These are phyloP conservation scores for Macroglossus sobrinus DNA, from an alignment of 2,113 vertebrate species.

Conservation along the genomic window DNA sequence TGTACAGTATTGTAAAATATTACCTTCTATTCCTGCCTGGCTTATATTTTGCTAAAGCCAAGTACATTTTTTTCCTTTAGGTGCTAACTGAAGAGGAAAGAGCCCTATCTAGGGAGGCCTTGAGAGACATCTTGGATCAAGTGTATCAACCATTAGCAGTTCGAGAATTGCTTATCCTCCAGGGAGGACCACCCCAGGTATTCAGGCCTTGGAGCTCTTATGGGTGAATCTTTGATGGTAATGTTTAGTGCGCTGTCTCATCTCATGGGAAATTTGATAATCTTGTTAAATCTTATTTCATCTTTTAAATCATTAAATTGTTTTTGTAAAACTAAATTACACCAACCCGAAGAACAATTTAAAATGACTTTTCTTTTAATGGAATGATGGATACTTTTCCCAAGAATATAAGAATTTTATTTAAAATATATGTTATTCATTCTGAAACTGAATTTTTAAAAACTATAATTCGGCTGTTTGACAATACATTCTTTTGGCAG, in stretches of 20 bases:
- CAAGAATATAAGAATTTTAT: slow-evolving; percentile 19
- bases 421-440: not conserved
- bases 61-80: slow-evolving; percentile 71
- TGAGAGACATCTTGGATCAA: slow-evolving; percentile 85
- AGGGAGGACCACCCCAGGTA: slow-evolving; percentile 93
- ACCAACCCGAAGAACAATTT: slow-evolving; percentile 12
- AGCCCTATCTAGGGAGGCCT: slow-evolving; percentile 77
- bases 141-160: slow-evolving; percentile 93
- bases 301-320: not conserved
- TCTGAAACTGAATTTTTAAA: not conserved
- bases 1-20: not conserved
- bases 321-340: slow-evolving; percentile 36
- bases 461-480: slow-evolving; percentile 17
- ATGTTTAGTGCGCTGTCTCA: not conserved
- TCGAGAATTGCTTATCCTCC: slow-evolving; percentile 92
- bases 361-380: slow-evolving; percentile 34
- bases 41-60: not conserved
- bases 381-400: not conserved
- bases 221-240: not conserved
- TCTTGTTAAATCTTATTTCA: not conserved
- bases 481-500: not conserved
- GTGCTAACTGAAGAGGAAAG: slow-evolving; percentile 84
- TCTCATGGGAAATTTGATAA: not conserved
- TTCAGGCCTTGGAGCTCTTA: not conserved
- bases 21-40: not conserved